Conservation (phyloP, 2,113 vertebrate genomes). For the Poeciliopsis retropinna region DNA sequence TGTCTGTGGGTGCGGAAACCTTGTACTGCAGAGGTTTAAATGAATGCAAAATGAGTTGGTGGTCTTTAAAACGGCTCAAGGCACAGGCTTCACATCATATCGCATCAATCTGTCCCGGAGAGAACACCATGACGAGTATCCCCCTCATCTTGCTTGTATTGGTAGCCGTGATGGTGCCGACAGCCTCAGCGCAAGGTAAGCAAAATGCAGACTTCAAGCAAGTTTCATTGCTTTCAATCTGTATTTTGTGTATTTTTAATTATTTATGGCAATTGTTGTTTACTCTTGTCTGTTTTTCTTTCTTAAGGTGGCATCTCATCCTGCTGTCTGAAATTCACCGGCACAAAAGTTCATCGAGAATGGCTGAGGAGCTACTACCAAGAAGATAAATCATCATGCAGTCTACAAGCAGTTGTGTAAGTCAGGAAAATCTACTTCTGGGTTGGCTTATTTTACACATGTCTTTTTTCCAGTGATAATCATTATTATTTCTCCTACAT, state of each 20-base stretch:
- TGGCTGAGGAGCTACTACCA: slow-evolving; percentile 37
- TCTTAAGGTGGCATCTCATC: slow-evolving; percentile 37
- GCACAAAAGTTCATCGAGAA: background rate
- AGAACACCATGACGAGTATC: slow-evolving; percentile 35
- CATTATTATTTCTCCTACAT: background rate
- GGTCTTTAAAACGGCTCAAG: slow-evolving; percentile 29
- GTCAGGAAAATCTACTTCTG: slow-evolving; percentile 15
- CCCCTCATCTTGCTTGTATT: slow-evolving; percentile 30
- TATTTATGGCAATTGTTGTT: background rate
- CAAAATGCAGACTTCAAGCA: fast-evolving
- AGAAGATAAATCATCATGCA: slow-evolving; percentile 43
- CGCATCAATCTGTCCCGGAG: slow-evolving; percentile 7
- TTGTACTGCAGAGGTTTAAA: background rate
- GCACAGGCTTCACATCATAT: background rate
- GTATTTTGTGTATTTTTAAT: background rate
- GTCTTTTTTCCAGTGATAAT: background rate
- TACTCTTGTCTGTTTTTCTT: slow-evolving; percentile 1
- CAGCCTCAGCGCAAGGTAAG: slow-evolving; percentile 54
- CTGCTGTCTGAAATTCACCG: slow-evolving; percentile 45
- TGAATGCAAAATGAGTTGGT: background rate
- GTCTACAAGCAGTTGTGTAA: slow-evolving; percentile 66
- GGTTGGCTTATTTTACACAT: background rate
- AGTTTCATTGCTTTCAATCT: background rate
- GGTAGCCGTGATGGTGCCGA: slow-evolving; percentile 15
- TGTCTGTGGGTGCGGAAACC: slow-evolving; percentile 42